Evolutionary conservation across 2,888 invertebrate genomes (phyloP).

Genomic region (Pachydiplax longipennis): DNA sequence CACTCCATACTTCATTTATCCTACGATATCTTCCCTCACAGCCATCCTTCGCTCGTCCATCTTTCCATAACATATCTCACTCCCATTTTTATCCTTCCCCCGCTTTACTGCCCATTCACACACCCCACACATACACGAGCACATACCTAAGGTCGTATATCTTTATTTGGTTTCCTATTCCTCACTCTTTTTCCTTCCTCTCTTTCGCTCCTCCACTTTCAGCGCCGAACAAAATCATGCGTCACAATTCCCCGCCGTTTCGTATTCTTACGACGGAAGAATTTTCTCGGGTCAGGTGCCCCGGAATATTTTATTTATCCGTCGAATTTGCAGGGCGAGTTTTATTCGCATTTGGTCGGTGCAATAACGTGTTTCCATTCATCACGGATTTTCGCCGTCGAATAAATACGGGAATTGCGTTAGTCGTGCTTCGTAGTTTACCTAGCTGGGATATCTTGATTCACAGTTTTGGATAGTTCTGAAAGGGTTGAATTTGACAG

Average conservation of each 20-base stretch:
- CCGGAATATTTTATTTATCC: not conserved
- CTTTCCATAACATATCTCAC: not conserved
- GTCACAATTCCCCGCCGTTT: not conserved
- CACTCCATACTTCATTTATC: not conserved
- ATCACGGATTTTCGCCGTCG: too few species aligned
- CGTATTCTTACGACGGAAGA: not conserved
- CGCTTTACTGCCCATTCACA: not conserved
- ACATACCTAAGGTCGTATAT: not conserved
- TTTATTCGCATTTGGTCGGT: too few species aligned
- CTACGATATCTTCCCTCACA: not conserved
- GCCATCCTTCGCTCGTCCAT: not conserved
- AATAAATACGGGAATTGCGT: too few species aligned
- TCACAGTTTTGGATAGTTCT: too few species aligned
- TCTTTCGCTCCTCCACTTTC: not conserved
- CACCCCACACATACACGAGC: not conserved
- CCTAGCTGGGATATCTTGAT: too few species aligned
- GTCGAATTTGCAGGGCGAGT: too few species aligned
- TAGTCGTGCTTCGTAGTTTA: too few species aligned
- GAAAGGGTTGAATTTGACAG: too few species aligned
- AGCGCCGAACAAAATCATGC: not conserved
- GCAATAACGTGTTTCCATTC: too few species aligned
- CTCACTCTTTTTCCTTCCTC: not conserved
- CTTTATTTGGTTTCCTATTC: not conserved
- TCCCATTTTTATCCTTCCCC: not conserved
- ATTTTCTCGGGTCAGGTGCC: not conserved